These are phyloP conservation scores for Lontra canadensis DNA, from an alignment of 2,113 vertebrate species.

Conservation along the genomic window DNA sequence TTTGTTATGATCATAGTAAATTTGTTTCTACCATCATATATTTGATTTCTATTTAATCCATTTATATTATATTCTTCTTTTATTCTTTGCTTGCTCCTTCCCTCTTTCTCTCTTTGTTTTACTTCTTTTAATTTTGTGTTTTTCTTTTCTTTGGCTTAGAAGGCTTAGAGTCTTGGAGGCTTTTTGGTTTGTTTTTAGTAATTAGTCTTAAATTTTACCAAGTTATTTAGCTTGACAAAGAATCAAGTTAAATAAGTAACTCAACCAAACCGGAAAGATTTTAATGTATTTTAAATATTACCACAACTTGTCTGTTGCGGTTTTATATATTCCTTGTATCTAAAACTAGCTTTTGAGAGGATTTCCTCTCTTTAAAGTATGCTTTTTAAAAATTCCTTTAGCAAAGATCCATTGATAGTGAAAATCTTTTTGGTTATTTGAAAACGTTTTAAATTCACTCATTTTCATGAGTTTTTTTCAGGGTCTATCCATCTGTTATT, in stretches of 20 bases:
- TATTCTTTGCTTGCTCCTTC: background rate
- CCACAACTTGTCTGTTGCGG: background rate
- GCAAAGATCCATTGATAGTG: background rate
- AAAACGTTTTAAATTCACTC: background rate
- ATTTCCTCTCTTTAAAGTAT: background rate
- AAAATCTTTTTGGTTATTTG: background rate
- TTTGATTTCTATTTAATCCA: background rate
- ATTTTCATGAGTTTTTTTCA: background rate
- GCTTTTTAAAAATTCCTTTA: background rate
- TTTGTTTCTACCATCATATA: background rate
- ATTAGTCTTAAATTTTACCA: slow-evolving; percentile 5
- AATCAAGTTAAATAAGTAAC: background rate
- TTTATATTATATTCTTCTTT: background rate
- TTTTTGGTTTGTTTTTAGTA: background rate
- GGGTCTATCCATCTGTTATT: background rate
- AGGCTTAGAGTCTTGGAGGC: background rate
- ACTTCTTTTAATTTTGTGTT: background rate
- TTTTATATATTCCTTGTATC: background rate
- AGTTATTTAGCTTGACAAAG: background rate
- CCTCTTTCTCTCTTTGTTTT: background rate
- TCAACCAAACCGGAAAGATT: background rate
- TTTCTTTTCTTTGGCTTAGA: background rate
- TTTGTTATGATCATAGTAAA: background rate
- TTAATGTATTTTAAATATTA: background rate
- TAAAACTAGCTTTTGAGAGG: background rate